Base-by-base conservation (phyloP, 2,888 invertebrate genomes). In the Abscondita cerata region DNA sequence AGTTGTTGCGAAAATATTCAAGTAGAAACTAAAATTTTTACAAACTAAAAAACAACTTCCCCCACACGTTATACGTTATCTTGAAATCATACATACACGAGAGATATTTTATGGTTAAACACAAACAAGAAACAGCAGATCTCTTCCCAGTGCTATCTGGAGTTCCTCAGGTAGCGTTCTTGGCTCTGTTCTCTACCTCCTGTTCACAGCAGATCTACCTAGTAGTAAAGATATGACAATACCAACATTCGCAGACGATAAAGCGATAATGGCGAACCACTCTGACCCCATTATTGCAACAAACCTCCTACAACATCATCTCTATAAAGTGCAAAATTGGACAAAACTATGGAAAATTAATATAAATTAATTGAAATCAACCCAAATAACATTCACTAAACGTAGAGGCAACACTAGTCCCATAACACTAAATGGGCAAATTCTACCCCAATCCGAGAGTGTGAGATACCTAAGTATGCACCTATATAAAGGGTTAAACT, bases 331-430 rank as follows among this genome's bases (percentile, higher is more conserved):
- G 8, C 52, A 51, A 25, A 25, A 41, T 5, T 69, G 65, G 68
- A 50, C 60, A 3, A 56, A 41, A 34, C 50, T 25, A 13, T 67
- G 65, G 64, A 46, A 62, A n/a, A 62, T 65, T 9, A 69, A 60
- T 44, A 40, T 59, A 15, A 68, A 68, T 48, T 55, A 59, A 57
- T 20, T 47, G 11, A 69, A 69, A 51, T 67, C 60, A 8, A 51
- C 52, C 6, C 63, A 62, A 13, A 55, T 69, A 13, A 69, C 63
- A n/a, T 69, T 68, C 40, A 64, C 69, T 1, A 47, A 51, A 36
- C 47, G 60, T 18, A 63, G 44, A 59, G 50, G 47, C 12, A 57
- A 44, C 8, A 52, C 55, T 54, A 62, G 66, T n/a, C 16, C n/a
- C 8, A 19, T 51, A 52, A 40, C 41, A 16, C 19, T 51, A 12